phyloP scores from a whole-genome alignment of 1,140 invertebrate genomes.

The Pentalonia nigronervosa region DNA sequence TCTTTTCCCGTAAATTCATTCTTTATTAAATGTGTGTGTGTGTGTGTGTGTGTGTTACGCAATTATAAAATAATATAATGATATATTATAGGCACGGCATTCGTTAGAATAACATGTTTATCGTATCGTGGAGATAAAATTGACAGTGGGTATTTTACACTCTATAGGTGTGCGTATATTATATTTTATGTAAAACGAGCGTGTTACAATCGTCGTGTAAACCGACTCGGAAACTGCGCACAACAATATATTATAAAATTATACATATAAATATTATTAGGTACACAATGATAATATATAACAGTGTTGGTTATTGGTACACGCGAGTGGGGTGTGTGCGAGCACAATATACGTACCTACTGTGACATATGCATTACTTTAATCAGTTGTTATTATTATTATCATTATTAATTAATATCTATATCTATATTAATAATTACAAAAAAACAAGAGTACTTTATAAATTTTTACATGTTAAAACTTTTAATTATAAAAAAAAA shows the following conservation, averaged over 20 bases:
- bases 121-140: not conserved
- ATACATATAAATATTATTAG: not conserved
- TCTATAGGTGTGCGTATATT: not conserved
- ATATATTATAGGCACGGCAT: not conserved
- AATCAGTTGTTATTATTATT: not conserved
- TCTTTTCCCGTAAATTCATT: not conserved
- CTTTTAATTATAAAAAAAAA: too few relatives aligned
- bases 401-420: too few relatives aligned
- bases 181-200: not conserved
- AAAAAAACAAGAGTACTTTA: too few relatives aligned
- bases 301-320: not conserved
- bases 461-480: too few relatives aligned
- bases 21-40: not conserved
- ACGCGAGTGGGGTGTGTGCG: not conserved
- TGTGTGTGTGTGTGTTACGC: not conserved
- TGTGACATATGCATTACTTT: not conserved
- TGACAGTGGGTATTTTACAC: not conserved
- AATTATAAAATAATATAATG: not conserved
- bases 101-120: constrained; percentile 21
- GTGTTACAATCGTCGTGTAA: not conserved
- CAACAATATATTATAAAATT: not conserved
- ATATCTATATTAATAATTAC: too few relatives aligned
- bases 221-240: not conserved
- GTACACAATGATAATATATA: not conserved
- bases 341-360: not conserved